Evolutionary conservation across 2,888 invertebrate species (phyloP).

Genomic region (Micoletzkya japonica): DNA sequence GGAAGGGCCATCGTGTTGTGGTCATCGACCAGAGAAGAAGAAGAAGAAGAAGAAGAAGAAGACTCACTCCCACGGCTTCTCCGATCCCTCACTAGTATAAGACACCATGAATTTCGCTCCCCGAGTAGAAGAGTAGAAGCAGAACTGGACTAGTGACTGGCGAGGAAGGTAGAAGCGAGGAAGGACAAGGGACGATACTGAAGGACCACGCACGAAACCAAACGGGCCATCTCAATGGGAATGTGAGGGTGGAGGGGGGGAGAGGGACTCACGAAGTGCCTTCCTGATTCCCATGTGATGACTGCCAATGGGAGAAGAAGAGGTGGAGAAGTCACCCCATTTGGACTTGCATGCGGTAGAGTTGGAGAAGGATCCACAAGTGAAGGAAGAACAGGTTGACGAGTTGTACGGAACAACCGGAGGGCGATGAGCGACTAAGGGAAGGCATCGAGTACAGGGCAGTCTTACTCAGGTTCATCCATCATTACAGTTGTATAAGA

Average conservation of each 20-base stretch:
- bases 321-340: not conserved
- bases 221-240: conserved; percentile 14
- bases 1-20: too few species aligned
- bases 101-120: not conserved
- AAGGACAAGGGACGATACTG: conserved; percentile 1
- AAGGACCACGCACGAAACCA: conserved; percentile 9
- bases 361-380: conserved; percentile 20
- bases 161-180: conserved; percentile 7
- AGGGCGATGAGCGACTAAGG: not conserved
- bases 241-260: not conserved
- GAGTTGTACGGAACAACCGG: not conserved
- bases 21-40: conserved; percentile 5
- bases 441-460: not conserved
- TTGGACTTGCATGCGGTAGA: not conserved
- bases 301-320: not conserved
- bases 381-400: conserved; percentile 7
- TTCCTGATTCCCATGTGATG: conserved; percentile 14
- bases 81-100: not conserved
- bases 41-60: not conserved
- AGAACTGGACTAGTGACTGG: conserved; percentile 7
- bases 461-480: too few species aligned
- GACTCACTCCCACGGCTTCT: conserved; percentile 13
- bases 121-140: conserved; percentile 1
- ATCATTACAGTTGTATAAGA: too few species aligned
- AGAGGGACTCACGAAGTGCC: conserved; percentile 1